Evolutionary conservation across 1,140 invertebrate species (phyloP), one percentile per base, ranked within the genome.

Genomic region (Octopus sinensis): DNA sequence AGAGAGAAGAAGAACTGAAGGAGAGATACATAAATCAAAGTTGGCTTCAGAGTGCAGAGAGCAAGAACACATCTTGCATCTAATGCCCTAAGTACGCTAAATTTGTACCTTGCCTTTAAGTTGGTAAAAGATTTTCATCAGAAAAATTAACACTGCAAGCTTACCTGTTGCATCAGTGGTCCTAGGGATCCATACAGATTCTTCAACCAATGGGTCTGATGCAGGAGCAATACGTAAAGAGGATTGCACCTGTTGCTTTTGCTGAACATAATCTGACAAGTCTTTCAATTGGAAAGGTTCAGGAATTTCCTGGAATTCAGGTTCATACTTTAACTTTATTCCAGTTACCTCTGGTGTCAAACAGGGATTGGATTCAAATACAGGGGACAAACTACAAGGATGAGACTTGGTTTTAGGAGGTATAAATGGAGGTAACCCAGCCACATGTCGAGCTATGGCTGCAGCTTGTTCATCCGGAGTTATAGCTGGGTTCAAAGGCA

Each of bases 391-490:
- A 43, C 82, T 84, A 73, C 76, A 82, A 56, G 85, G 87, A 62
- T 86, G 86, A 52, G 77, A 82, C 81, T 87, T 88, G 56, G 83
- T 84, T 84, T 89, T 89, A 23, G 88, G 88, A 80, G 88, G 88
- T 54, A 89, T 84, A 78, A 87, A 86, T 77, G 88, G 88, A 81
- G 88, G 85, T 53, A 88, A 76, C 6, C 84, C 84, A 23, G 86
- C 83, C 54, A 87, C 85, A 81, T 87, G 84, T 13, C 83, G 82
- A 56, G 86, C 87, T 76, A 88, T 87, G 9, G 86, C 86, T 81
- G 84, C 84, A 23, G 87, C 87, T 80, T 88, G 83, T 62, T 88
- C 86, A 54, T 84, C 81, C 4, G 87, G 84, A 76, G 85, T 85
- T 9, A 85, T 80, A 56, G 79, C 9, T 83, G 84, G 82, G 52